These are phyloP conservation scores for Sardina pilchardus DNA, from an alignment of 2,113 vertebrate species.

Conservation along the genomic window DNA sequence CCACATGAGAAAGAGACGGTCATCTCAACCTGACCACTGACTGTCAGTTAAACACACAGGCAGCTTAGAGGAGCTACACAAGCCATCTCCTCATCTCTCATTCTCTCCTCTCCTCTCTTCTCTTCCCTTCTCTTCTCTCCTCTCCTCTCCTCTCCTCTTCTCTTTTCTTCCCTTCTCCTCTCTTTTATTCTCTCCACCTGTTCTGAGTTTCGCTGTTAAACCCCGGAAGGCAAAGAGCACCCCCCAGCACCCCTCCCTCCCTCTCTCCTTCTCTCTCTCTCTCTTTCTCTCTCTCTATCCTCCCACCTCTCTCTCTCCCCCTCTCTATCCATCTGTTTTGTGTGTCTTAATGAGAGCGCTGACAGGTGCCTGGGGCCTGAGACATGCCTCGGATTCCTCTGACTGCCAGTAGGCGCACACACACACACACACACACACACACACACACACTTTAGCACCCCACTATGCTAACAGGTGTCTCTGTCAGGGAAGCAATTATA, in stretches of 20 bases:
- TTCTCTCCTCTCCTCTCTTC: neutral
- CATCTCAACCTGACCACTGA: neutral
- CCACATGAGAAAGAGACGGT: neutral
- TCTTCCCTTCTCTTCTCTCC: too few relatives aligned
- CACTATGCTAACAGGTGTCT: slow-evolving; percentile 40
- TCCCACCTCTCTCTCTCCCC: slow-evolving; percentile 16
- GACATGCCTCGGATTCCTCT: slow-evolving; percentile 82
- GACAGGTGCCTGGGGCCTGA: slow-evolving; percentile 69
- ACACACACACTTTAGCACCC: slow-evolving; percentile 32
- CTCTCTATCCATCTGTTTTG: neutral
- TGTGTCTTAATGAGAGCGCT: slow-evolving; percentile 42
- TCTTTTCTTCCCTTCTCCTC: slow-evolving; percentile 17
- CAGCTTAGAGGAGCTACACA: too few relatives aligned
- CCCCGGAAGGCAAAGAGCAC: slow-evolving; percentile 50
- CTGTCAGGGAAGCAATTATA: neutral
- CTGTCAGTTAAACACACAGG: neutral
- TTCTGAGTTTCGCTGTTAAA: slow-evolving; percentile 58
- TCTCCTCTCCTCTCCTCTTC: neutral
- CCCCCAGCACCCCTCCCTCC: slow-evolving; percentile 26
- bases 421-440: slow-evolving; percentile 47
- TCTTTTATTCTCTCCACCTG: slow-evolving; percentile 45
- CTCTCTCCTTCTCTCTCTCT: slow-evolving; percentile 33
- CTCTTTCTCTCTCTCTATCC: slow-evolving; percentile 10
- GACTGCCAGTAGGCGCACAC: slow-evolving; percentile 56
- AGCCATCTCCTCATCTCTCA: too few relatives aligned